These are phyloP conservation scores for Diaphora mendica DNA, from an alignment of 2,888 invertebrate species.

Conservation along the genomic window DNA sequence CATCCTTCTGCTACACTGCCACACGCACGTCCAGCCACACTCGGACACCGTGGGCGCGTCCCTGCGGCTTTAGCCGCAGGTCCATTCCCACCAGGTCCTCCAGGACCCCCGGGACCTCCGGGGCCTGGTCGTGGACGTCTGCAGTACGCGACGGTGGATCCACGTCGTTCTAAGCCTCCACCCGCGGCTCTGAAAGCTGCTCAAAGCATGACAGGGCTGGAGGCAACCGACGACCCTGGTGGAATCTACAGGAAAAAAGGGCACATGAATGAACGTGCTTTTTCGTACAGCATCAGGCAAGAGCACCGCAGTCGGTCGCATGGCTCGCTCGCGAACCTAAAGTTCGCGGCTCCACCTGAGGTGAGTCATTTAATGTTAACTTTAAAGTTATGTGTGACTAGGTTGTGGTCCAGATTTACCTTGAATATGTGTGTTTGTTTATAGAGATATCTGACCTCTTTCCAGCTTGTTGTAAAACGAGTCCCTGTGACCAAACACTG, in stretches of 20 bases:
- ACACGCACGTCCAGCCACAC: conserved; percentile 79
- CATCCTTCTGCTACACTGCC: conserved; percentile 81
- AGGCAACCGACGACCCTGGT: conserved; percentile 87
- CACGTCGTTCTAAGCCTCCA: conserved; percentile 88
- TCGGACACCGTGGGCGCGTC: conserved; percentile 86
- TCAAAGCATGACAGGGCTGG: conserved; percentile 89
- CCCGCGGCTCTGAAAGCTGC: conserved; percentile 89
- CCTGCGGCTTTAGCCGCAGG: conserved; percentile 86
- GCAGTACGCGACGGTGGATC: conserved; percentile 88
- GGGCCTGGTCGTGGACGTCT: conserved; percentile 73
- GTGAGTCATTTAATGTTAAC: conserved; percentile 63
- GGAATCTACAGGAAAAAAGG: conserved; percentile 96
- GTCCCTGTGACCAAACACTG: neutral
- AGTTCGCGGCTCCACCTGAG: conserved; percentile 92
- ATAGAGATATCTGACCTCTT: neutral
- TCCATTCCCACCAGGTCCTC: conserved; percentile 76
- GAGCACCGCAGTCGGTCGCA: conserved; percentile 97
- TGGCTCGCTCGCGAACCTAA: conserved; percentile 95
- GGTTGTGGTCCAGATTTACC: neutral
- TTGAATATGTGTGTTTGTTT: neutral
- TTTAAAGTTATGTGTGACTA: neutral
- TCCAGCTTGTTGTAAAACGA: neutral
- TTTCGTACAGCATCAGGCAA: conserved; percentile 97
- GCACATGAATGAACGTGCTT: conserved; percentile 96
- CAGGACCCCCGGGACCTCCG: conserved; percentile 67